Evolutionary conservation across 2,113 vertebrate species (phyloP), one percentile per base, ranked within the genome.

Genomic region (Pseudorhombus dupliciocellatus): DNA sequence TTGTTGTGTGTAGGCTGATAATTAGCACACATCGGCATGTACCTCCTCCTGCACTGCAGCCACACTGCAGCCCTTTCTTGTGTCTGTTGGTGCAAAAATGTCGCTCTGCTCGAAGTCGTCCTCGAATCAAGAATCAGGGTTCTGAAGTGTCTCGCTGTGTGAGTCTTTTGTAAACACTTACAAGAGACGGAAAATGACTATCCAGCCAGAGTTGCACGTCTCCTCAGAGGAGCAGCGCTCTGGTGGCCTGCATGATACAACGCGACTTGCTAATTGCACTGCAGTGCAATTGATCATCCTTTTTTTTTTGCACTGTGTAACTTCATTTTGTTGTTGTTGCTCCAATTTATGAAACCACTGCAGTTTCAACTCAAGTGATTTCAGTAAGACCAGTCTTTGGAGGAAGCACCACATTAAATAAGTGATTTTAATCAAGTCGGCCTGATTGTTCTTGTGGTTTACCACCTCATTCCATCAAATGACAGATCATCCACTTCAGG

Each of bases 281-380:
- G 70, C 61, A 73, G 68, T 61, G 70, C 66, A 66, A 56, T 83
- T 77, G 67, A 86, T 83, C 67, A 74, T 60, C 30, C 70, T 22
- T 3, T 54, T 64, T 16, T 70, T 46, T 79, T 65, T 75, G 62
- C 46, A 26, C 31, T 53, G 7, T 76, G 48, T 44, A 62, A 67
- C 16, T 59, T 65, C 9, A 53, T 67, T n/a, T n/a, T 54, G n/a
- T 48, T 59, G 44, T 53, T 61, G 28, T 57, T 75, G 16, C 24
- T 25, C 21, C 55, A 46, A 61, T 66, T 56, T 62, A 34, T 58
- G 14, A 53, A 76, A 50, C 44, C 3, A 14, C 52, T 54, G 30
- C 37, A 2, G 21, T 55, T 63, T 42, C 34, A 65, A n/a, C 12
- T 31, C 40, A 25, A 26, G 16, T 60, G 70, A 30, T 42, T 67